A percentile compares a stretch with the other conserved stretches of the same genome.
Evolutionary conservation across 2,797 vertebrate species (phyloP).

Genomic region (Pelochelys cantorii): DNA sequence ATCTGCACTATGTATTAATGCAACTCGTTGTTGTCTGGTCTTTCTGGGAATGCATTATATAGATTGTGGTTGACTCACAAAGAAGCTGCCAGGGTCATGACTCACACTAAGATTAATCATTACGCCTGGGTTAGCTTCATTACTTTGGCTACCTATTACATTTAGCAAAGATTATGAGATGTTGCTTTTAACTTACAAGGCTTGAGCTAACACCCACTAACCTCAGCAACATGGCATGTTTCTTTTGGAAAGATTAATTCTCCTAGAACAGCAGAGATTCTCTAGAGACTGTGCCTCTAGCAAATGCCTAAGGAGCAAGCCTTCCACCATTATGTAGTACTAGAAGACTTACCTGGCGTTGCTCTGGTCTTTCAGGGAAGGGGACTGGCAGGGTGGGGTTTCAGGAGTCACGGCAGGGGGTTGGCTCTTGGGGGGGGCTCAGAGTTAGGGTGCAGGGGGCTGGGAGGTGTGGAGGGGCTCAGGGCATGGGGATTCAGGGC

Average conservation of each 20-base stretch:
- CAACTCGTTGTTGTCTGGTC: slow-evolving; percentile 77
- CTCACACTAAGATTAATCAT: slow-evolving; percentile 83
- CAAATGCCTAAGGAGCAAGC: slow-evolving; percentile 48
- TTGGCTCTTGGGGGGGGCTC: no score
- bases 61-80: slow-evolving; percentile 82
- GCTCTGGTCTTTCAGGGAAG: no score
- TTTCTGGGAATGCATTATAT: slow-evolving; percentile 81
- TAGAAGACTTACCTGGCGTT: no score
- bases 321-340: not conserved
- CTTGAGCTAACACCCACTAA: slow-evolving; percentile 75
- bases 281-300: slow-evolving; percentile 50
- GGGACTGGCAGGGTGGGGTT: no score
- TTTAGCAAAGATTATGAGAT: slow-evolving; percentile 81
- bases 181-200: slow-evolving; percentile 82
- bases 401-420: no score
- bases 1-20: slow-evolving; percentile 74
- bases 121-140: slow-evolving; percentile 79
- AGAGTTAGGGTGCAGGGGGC: no score
- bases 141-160: slow-evolving; percentile 79
- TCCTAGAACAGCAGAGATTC: slow-evolving; percentile 56
- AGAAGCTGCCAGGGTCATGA: slow-evolving; percentile 80
- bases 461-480: no score
- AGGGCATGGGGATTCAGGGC: no score
- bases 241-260: slow-evolving; percentile 65
- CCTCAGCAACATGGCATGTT: slow-evolving; percentile 55